These are phyloP conservation scores for Catajapyx aquilonaris DNA, from an alignment of 1,140 invertebrate species.

Conservation along the genomic window DNA sequence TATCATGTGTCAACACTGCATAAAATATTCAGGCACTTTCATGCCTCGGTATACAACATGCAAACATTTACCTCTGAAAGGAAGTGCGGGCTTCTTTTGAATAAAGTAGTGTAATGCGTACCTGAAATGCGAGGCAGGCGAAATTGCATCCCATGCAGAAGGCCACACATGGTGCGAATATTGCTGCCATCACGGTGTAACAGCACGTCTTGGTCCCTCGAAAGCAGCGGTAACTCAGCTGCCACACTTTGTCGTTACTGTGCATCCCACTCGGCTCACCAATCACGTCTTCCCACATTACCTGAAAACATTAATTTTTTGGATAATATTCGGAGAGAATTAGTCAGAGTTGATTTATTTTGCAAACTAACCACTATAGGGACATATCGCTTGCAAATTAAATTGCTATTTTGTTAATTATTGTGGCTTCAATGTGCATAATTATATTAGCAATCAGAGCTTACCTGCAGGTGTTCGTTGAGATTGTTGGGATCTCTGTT, in stretches of 20 bases:
- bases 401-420: too few species aligned
- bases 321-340: too few species aligned
- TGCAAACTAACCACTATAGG: too few species aligned
- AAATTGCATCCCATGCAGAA: slow-evolving; percentile 45
- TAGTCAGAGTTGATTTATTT: too few species aligned
- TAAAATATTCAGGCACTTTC: neutral
- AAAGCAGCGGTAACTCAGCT: slow-evolving; percentile 43
- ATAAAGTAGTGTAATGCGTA: slow-evolving; percentile 15
- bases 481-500: slow-evolving; percentile 43
- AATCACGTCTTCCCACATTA: slow-evolving; percentile 53
- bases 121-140: slow-evolving; percentile 50
- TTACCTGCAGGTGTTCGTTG: slow-evolving; percentile 44
- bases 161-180: slow-evolving; percentile 41
- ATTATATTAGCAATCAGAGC: too few species aligned
- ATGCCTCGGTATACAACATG: neutral
- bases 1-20: neutral
- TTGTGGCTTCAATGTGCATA: too few species aligned
- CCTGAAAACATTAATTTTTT: too few species aligned
- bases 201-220: slow-evolving; percentile 39
- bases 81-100: neutral
- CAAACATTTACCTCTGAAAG: neutral
- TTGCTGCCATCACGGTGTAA: slow-evolving; percentile 40
- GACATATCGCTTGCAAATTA: too few species aligned
- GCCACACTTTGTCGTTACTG: slow-evolving; percentile 53
- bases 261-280: slow-evolving; percentile 51